Conservation (phyloP, 2,888 invertebrate genomes). For the Drosophila birchii region DNA sequence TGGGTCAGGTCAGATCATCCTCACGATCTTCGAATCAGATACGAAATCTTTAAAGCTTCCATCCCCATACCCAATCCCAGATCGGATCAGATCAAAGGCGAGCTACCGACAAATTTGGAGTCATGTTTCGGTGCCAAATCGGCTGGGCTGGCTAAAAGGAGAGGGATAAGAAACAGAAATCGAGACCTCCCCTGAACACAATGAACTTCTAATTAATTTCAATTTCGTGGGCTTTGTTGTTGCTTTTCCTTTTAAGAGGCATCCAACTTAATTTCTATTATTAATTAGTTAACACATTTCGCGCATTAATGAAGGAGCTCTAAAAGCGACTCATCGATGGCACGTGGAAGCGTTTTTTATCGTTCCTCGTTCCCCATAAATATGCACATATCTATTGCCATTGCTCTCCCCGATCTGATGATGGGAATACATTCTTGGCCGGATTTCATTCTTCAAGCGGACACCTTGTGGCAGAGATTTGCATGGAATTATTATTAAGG, state of each 20-base stretch:
- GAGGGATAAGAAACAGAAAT: slow-evolving; percentile 9
- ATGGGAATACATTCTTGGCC: slow-evolving; percentile 47
- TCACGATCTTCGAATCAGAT: slow-evolving; percentile 30
- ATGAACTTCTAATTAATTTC: slow-evolving; percentile 66
- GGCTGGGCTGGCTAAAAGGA: slow-evolving; percentile 55
- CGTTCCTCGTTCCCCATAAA: slow-evolving; percentile 53
- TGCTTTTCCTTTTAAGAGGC: slow-evolving; percentile 21
- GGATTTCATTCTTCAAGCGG: slow-evolving; percentile 39
- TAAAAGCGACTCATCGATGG: slow-evolving; percentile 51
- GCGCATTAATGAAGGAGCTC: slow-evolving; percentile 51
- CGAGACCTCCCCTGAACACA: slow-evolving; percentile 50
- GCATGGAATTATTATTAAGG: slow-evolving; percentile 32
- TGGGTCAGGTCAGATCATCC: slow-evolving; percentile 39
- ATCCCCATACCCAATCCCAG: background rate
- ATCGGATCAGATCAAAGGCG: slow-evolving; percentile 60
- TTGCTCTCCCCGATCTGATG: slow-evolving; percentile 16
- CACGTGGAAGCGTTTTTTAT: slow-evolving; percentile 65
- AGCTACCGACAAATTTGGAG: slow-evolving; percentile 61
- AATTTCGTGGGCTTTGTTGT: slow-evolving; percentile 47
- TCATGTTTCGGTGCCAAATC: slow-evolving; percentile 59
- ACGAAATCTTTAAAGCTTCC: background rate
- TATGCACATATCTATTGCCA: slow-evolving; percentile 60
- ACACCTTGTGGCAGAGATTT: slow-evolving; percentile 44
- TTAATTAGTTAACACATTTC: slow-evolving; percentile 73
- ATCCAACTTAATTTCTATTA: slow-evolving; percentile 59